Base-by-base conservation (phyloP, 1,140 invertebrate species). In the Acromyrmex echinatior region DNA sequence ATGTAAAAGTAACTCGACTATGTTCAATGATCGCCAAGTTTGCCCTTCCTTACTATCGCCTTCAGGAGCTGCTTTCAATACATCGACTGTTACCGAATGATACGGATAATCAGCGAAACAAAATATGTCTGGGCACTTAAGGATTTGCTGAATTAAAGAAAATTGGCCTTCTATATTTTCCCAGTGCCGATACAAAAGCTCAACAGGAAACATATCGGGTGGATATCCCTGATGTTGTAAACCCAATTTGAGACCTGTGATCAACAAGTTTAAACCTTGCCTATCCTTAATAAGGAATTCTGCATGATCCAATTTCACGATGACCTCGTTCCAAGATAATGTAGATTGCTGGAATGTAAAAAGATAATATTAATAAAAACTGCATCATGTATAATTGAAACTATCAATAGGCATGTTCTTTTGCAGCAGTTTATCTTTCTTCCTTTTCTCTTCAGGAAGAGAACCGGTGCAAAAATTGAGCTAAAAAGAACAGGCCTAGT, bases 41-140 rank as follows among this genome's bases (percentile, higher is more conserved):
- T 97, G 97, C 51, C 99, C 97, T 94, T 99, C 98, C 93, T 99
- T 98, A 91, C 98, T 98, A 76, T 99, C 98, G 28, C 96, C 96
- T 96, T 99, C 99, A 0, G 99, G 99, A 18, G 98, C 97, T 21
- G 98, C 97, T 96, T 99, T 99, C 12, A 99, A 94, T 84, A 98
- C 97, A 90, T 99, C 98, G 79, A 98, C 97, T 1, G 97, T 96
- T 3, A 99, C 98, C 9, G 98, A 96, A 91, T 97, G 97, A 94
- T 97, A 98, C 0, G 97, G 97, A 95, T 98, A 98, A 95, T 99
- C 99, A 71, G 98, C 97, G 94, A 99, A 98, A 93, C 98, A 99
- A 94, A 99, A 99, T 51, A 99, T 97, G 95, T 99, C 99, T 0
- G 98, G 97, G 96, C 98, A 97, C 93, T 98, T 98, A 1, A 99